A percentile compares a stretch with the other conserved stretches of the same genome.
Conservation (phyloP, 2,797 vertebrate genomes). For the Vireo griseus region DNA sequence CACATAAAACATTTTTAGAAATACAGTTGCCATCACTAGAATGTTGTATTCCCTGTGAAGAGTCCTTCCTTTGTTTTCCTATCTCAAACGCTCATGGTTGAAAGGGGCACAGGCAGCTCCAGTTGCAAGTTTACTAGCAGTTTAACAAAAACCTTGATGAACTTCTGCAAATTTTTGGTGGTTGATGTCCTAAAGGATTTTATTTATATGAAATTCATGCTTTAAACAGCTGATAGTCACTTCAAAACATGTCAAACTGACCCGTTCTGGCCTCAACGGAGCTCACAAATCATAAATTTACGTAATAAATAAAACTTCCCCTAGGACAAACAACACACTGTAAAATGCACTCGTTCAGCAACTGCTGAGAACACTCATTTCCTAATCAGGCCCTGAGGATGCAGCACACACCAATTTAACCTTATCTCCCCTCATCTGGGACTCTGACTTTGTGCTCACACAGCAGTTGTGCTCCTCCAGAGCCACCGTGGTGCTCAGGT, state of each 20-base stretch:
- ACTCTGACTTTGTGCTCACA: background rate
- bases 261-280: background rate
- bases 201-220: background rate
- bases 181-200: background rate
- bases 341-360: background rate
- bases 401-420: background rate
- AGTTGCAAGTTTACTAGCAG: background rate
- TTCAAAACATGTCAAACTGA: background rate
- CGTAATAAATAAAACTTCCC: background rate
- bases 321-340: background rate
- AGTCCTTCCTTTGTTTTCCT: background rate
- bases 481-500: background rate
- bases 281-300: background rate
- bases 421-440: background rate
- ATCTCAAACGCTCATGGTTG: rapidly evolving
- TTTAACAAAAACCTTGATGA: background rate
- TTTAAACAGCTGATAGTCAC: background rate
- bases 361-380: background rate
- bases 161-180: background rate
- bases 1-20: background rate
- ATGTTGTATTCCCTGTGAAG: background rate
- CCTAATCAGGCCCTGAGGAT: background rate
- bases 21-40: background rate
- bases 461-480: rapidly evolving
- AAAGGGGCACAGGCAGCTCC: background rate